Evolutionary conservation across 2,888 invertebrate species (phyloP).

Genomic region (Andrena camellia): DNA sequence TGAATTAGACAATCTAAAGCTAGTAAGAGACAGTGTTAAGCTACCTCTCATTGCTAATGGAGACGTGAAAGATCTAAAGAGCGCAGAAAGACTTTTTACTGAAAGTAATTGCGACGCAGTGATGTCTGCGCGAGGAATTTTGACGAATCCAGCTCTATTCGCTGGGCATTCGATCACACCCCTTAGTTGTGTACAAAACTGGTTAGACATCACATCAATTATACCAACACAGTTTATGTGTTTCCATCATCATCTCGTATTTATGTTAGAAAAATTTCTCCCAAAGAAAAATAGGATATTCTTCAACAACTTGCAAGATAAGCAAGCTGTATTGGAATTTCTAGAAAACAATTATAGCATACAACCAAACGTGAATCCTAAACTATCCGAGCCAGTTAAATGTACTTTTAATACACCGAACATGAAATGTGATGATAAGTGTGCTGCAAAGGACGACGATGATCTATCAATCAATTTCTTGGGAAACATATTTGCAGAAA

Average conservation of each 20-base stretch:
- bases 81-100: constrained; percentile 89
- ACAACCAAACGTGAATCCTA: constrained; percentile 77
- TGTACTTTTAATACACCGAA: constrained; percentile 48
- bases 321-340: constrained; percentile 90
- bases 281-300: constrained; percentile 90
- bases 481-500: constrained; percentile 67
- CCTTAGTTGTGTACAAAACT: constrained; percentile 91
- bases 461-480: constrained; percentile 59
- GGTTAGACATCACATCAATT: constrained; percentile 90
- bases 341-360: constrained; percentile 87
- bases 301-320: constrained; percentile 92
- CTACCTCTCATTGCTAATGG: constrained; percentile 98
- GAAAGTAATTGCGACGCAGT: constrained; percentile 92
- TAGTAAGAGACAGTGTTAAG: constrained; percentile 89
- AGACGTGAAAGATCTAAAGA: constrained; percentile 91
- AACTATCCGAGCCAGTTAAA: constrained; percentile 36
- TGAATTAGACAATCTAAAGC: constrained; percentile 89
- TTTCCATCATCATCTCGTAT: constrained; percentile 98
- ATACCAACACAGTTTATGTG: constrained; percentile 89
- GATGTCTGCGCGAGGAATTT: constrained; percentile 96
- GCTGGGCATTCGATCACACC: constrained; percentile 91
- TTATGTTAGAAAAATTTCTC: constrained; percentile 95
- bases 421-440: constrained; percentile 26
- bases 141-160: constrained; percentile 96
- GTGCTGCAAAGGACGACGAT: constrained; percentile 37